Evolutionary conservation across 2,797 vertebrate genomes (phyloP), one percentile per base, ranked within the genome.

Genomic region (Platyrinchus mystaceus): DNA sequence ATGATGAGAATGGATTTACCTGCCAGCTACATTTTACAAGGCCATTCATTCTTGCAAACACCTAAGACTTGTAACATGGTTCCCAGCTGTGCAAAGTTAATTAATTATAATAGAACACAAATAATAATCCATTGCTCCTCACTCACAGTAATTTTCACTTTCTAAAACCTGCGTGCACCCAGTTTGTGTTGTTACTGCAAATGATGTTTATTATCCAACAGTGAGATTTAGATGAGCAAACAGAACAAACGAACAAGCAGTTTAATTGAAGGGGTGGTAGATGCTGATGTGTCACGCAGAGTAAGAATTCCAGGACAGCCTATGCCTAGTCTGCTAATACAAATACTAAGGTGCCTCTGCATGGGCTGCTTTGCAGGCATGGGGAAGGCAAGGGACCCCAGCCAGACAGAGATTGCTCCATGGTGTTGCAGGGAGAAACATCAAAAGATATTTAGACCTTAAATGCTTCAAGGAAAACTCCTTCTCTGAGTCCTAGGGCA

Each of bases 21-120:
- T 94, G 93, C 93, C 90, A 94, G 90, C 74, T 93, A 76, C 30
- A 3, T 92, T 96, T 95, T 93, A 82, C 83, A 95, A 84, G 81
- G 77, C 67, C 55, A 93, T 95, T 90, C 84, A 58, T 95, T 93
- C 83, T 30, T 79, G 52, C 84, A 84, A 95, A 95, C 93, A 96
- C 90, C 94, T 90, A 95, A 87, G 90, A 93, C 70, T 87, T 67
- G 70, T 86, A 92, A 84, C 94, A 76, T 14, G 63, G 36, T 82
- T 93, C 73, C 93, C 92, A 84, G 86, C 93, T 94, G 95, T 84
- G 95, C 63, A 78, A 88, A 89, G 84, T 93, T 92, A 92, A 93
- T 95, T 96, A 95, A 96, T 96, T 96, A 67, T 67, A 92, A 90
- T 76, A 70, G 63, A 94, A 89, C 59, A 90, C 74, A 93, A 94